phyloP scores from a whole-genome alignment of 2,888 invertebrate species.

The Isotomurus palustris region DNA sequence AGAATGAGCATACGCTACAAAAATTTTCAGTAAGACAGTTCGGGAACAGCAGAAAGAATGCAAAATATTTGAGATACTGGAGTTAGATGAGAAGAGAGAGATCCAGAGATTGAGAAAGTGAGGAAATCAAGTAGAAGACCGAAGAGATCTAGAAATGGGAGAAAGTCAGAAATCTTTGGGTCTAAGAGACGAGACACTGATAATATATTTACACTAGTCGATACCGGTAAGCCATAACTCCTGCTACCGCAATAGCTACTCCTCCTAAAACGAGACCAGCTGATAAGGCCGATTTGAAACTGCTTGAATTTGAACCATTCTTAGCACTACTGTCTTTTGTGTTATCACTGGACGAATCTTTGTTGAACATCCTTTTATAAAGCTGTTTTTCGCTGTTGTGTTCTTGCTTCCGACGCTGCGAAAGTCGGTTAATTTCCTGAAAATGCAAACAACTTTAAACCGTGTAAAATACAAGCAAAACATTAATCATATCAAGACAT shows the following conservation, averaged over 20 bases:
- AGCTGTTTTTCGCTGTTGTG: slow-evolving; percentile 61
- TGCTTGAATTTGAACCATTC: slow-evolving; percentile 11
- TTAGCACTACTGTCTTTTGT: background rate
- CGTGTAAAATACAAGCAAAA: background rate
- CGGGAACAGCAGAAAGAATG: no score
- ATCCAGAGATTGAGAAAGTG: no score
- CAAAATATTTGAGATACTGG: no score
- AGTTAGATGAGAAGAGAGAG: no score
- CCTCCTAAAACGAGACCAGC: slow-evolving; percentile 68
- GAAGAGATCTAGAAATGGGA: no score
- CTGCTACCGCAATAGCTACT: slow-evolving; percentile 62
- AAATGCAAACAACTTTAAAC: slow-evolving; percentile 1
- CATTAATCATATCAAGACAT: background rate
- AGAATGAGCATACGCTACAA: no score
- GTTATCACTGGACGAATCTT: slow-evolving; percentile 11
- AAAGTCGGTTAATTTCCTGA: slow-evolving; percentile 57
- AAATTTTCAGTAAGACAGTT: no score
- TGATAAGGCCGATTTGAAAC: slow-evolving; percentile 47
- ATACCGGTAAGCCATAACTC: slow-evolving; percentile 58
- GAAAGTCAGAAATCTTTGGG: no score
- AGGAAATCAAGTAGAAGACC: no score
- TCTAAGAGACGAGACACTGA: no score
- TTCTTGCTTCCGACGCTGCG: slow-evolving; percentile 58
- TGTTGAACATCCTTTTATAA: slow-evolving; percentile 62
- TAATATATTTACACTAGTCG: slow-evolving; percentile 31